phyloP scores from a whole-genome alignment of 2,113 vertebrate species.

The Plectropomus leopardus region DNA sequence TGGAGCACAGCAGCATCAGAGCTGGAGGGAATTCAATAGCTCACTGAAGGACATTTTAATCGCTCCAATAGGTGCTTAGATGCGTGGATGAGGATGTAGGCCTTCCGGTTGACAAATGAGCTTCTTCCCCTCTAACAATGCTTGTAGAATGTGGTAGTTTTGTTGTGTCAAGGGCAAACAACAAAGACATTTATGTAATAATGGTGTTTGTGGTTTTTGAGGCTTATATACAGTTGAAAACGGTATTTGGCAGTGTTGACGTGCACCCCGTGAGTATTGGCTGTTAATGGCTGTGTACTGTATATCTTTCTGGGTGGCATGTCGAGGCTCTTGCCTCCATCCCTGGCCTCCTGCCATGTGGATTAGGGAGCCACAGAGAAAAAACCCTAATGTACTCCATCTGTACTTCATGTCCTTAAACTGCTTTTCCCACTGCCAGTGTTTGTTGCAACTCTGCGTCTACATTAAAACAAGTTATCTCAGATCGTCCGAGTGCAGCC shows the following conservation, averaged over 20 bases:
- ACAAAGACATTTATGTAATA: background rate
- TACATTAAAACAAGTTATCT: constrained; percentile 33
- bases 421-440: constrained; percentile 25
- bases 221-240: background rate
- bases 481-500: constrained; percentile 5
- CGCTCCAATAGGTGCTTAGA: background rate
- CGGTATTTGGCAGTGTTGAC: background rate
- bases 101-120: background rate
- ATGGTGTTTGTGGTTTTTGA: background rate
- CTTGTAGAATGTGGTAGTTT: background rate
- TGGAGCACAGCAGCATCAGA: background rate
- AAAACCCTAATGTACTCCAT: constrained; percentile 45
- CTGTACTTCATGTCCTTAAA: constrained; percentile 51
- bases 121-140: background rate
- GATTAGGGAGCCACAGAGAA: constrained; percentile 58
- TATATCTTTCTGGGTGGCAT: constrained; percentile 51
- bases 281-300: constrained; percentile 19
- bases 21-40: constrained; percentile 4
- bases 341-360: constrained; percentile 57
- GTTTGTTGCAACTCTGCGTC: constrained; percentile 34
- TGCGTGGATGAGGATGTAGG: background rate
- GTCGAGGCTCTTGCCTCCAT: constrained; percentile 36
- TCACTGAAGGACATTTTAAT: background rate
- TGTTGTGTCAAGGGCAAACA: background rate
- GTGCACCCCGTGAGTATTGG: background rate